Evolutionary conservation across 2,888 invertebrate genomes (phyloP), one percentile per base, ranked within the genome.

Genomic region (Dryobotodes eremita): DNA sequence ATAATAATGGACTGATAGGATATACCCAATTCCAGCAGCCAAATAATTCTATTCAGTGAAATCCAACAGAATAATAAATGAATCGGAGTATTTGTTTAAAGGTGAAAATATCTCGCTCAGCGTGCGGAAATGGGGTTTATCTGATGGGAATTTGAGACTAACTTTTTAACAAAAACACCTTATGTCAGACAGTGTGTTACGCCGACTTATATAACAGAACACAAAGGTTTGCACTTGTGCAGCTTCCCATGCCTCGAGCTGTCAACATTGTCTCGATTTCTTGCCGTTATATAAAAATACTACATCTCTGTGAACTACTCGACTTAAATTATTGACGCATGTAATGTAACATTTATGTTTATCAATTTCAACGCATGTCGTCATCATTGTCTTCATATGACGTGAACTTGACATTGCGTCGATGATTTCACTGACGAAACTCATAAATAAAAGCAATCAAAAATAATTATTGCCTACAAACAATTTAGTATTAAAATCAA

Each of bases 211-310:
- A 92, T 93, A 94, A 95, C 90, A 89, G 79, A 84, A 90, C 80
- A 94, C 94, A 94, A 94, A 93, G 93, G 91, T 91, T 87, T 92
- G 94, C 95, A 94, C 93, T 95, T 93, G 94, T 91, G 85, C 88
- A 92, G 94, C 90, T 96, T 96, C 96, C 92, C 96, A 95, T 93
- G 93, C 92, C 88, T 87, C 88, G 84, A 82, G 87, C 90, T 86
- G 89, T 89, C 89, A 89, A 92, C 94, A 95, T 95, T 94, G 95
- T 95, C 91, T 36, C 89, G 89, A 90, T 93, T 93, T 92, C 92
- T 93, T 93, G 86, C 86, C 70, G 62, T 73, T 79, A 75, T 59
- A 64, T 70, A 77, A 77, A 80, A 86, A 83, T 85, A 73, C 72
- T 80, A 77, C 76, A 83, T 66, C 82, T 48, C 74, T 89, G 92